phyloP scores from a whole-genome alignment of 2,797 vertebrate species.

The Danionella dracula region DNA sequence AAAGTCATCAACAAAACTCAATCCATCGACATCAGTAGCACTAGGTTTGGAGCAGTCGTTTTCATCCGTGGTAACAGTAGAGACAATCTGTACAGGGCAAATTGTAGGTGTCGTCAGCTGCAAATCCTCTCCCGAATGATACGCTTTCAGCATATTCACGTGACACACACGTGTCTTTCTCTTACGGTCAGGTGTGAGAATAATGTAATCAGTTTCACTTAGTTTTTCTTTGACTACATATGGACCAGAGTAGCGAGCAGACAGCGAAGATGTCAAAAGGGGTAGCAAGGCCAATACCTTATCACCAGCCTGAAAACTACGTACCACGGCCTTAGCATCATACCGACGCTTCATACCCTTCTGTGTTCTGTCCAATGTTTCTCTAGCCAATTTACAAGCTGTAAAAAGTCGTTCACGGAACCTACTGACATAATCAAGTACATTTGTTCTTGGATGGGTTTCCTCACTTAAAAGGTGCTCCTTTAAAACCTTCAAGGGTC shows the following conservation, averaged over 20 bases:
- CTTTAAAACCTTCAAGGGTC: background rate
- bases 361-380: background rate
- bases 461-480: background rate
- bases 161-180: background rate
- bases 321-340: background rate
- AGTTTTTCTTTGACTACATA: background rate
- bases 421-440: background rate
- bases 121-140: no score
- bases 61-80: no score
- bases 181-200: background rate
- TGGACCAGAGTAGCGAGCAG: background rate
- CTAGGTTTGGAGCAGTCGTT: no score
- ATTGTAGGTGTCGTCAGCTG: no score
- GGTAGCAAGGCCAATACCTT: background rate
- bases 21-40: no score
- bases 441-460: background rate
- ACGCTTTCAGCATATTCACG: background rate
- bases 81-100: no score
- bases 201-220: background rate
- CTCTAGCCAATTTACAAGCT: background rate
- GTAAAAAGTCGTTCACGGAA: background rate
- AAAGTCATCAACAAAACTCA: no score
- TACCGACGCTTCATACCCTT: background rate
- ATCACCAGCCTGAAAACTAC: background rate
- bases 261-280: background rate